Evolutionary conservation across 1,140 invertebrate species (phyloP), one percentile per base, ranked within the genome.

Genomic region (Oryzaephilus surinamensis): DNA sequence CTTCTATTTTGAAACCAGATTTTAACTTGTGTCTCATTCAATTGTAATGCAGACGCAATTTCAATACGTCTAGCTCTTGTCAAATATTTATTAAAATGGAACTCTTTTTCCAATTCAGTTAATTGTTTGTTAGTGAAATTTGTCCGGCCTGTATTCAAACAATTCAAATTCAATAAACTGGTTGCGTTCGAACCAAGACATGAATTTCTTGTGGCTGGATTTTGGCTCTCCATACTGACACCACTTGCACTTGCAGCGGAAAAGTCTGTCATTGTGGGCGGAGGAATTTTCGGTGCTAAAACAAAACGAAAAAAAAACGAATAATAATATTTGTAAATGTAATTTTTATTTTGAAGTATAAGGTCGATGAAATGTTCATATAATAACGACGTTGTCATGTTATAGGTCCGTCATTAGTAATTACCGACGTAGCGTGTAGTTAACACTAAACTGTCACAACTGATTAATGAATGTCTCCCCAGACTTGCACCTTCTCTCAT

Each of bases 121-220:
- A 99, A 74, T 63, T 99, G 96, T 65, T 98, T 97, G 61, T 96
- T 99, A 33, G 92, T 97, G 68, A 98, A 98, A 66, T 98, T 98
- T 2, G 94, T 99, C 17, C 95, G 72, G 14, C 90, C 90, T 4
- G 88, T 84, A 63, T 85, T 87, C 36, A 81, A 69, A 54, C 73
- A 70, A 36, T 58, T 63, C 8, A 59, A 43, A 11, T 51, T 50
- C 10, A 67, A 43, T 24, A 67, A 62, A 38, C 51, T 66, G 10
- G 56, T 52, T 6, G 55, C 41, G 32, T 56, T 60, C 2, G 50
- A 41, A 31, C 54, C 58, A 2, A 63, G 28, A 39, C 57, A 57
- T 6, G 61, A 46, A 19, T 32, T 51, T 17, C 52, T 44, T 8
- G 45, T 32, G 18, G 48, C 55, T 5, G 48, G 51, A 33, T 54